These are phyloP conservation scores for Molossus molossus DNA, from an alignment of 2,797 vertebrate species.

Conservation along the genomic window DNA sequence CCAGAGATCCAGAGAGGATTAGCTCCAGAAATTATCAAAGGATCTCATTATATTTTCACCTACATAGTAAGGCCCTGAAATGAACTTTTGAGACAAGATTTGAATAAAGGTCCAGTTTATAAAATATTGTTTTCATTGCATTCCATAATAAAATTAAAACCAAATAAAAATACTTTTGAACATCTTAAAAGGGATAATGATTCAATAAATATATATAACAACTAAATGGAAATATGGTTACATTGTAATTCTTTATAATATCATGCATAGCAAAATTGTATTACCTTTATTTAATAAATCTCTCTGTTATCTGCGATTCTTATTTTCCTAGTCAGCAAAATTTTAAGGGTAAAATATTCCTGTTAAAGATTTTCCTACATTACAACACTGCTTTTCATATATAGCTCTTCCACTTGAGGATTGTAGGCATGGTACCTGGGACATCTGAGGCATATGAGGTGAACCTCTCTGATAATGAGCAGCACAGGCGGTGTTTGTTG, in stretches of 20 bases:
- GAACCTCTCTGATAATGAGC: not conserved
- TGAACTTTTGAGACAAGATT: not conserved
- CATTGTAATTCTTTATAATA: not conserved
- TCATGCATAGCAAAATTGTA: not conserved
- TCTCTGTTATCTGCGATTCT: not conserved
- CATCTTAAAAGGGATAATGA: not conserved
- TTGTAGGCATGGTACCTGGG: not conserved
- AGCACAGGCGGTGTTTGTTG: not conserved
- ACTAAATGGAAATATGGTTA: not conserved
- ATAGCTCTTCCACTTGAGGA: not conserved
- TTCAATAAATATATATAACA: not conserved
- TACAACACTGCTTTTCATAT: not conserved
- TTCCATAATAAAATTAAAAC: not conserved
- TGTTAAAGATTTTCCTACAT: not conserved
- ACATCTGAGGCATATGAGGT: not conserved
- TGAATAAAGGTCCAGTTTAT: not conserved
- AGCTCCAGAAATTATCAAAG: conserved; percentile 9
- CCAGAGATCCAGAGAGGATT: not conserved
- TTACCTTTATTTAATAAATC: not conserved
- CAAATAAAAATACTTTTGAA: not conserved
- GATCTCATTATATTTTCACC: not conserved
- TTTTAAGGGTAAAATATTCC: not conserved
- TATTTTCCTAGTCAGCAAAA: not conserved
- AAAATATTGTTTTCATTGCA: not conserved
- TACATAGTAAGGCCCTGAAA: not conserved